Evolutionary conservation across 2,797 vertebrate species (phyloP).

Genomic region (Poecilia picta): DNA sequence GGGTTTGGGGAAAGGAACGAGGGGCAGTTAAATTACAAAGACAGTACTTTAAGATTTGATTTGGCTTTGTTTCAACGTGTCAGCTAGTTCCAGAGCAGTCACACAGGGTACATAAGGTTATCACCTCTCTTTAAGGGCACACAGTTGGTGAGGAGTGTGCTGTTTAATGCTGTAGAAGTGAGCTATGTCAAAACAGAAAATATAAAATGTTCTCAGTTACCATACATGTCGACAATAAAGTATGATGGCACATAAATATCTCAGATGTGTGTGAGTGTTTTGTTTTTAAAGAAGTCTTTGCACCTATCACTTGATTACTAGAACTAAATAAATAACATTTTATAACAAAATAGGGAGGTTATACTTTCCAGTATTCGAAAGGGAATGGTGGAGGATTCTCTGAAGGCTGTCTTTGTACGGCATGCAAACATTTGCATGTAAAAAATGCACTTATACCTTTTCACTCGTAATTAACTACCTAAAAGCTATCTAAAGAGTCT

Average conservation of each 20-base stretch:
- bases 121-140: constrained; percentile 57
- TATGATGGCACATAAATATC: constrained; percentile 72
- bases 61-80: constrained; percentile 74
- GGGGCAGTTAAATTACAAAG: constrained; percentile 44
- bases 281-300: constrained; percentile 54
- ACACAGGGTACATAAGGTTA: constrained; percentile 41
- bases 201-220: constrained; percentile 69
- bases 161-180: constrained; percentile 60
- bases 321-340: constrained; percentile 55
- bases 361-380: constrained; percentile 56
- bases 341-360: constrained; percentile 50
- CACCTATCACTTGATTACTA: constrained; percentile 59
- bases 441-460: constrained; percentile 40
- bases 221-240: constrained; percentile 70
- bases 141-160: constrained; percentile 57
- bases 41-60: constrained; percentile 73
- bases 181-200: constrained; percentile 72
- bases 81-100: constrained; percentile 50
- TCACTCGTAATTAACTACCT: constrained; percentile 37
- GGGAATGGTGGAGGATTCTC: constrained; percentile 83
- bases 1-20: constrained; percentile 23
- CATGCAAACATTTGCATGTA: constrained; percentile 43
- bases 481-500: constrained; percentile 48
- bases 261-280: constrained; percentile 38
- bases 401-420: constrained; percentile 76